Percentiles rank a stretch among this genome's conserved stretches.
Conservation (phyloP, 2,113 vertebrate genomes). For the Eonycteris spelaea region DNA sequence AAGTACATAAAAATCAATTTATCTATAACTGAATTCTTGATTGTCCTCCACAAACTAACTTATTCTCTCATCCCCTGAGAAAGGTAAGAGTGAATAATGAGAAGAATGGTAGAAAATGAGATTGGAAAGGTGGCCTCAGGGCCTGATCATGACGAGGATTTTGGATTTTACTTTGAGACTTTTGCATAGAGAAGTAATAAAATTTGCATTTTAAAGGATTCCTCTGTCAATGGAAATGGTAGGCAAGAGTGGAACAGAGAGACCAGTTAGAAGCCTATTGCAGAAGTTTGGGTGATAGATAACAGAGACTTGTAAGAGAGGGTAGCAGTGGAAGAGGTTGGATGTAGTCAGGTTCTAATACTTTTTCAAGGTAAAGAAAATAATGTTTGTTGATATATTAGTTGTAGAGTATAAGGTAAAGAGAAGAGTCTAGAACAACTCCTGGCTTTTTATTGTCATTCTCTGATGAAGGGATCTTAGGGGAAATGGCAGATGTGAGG, state of each 20-base stretch:
- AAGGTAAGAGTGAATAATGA: not conserved
- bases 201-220: not conserved
- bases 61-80: not conserved
- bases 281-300: not conserved
- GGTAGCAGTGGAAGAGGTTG: not conserved
- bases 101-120: not conserved
- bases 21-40: not conserved
- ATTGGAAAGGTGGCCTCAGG: not conserved
- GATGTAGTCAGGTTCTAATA: not conserved
- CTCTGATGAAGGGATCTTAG: not conserved
- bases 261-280: not conserved
- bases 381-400: not conserved
- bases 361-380: not conserved
- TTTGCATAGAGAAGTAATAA: not conserved
- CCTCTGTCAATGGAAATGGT: not conserved
- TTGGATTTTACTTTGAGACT: not conserved
- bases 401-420: not conserved
- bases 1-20: not conserved
- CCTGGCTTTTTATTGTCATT: not conserved
- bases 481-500: not conserved
- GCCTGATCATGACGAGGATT: not conserved
- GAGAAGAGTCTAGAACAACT: not conserved
- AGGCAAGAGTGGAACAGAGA: not conserved
- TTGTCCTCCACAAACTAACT: not conserved
- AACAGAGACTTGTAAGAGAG: not conserved